A percentile compares a stretch with the other conserved stretches of the same genome.
Evolutionary conservation across 2,113 vertebrate genomes (phyloP).

Genomic region (Tychaedon coryphoeus): DNA sequence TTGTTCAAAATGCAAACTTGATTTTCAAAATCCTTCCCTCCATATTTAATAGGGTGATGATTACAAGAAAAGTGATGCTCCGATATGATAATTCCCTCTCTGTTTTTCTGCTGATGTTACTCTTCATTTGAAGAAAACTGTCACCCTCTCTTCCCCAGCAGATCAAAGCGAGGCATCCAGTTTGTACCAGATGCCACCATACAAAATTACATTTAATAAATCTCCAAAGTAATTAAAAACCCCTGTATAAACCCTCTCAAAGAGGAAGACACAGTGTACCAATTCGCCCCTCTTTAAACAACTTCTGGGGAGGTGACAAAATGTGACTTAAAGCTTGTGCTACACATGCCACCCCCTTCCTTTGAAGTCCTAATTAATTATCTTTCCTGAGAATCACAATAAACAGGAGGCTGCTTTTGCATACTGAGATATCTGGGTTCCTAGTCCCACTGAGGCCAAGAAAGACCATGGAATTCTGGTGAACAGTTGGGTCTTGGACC

Average conservation of each 20-base stretch:
- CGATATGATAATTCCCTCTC: constrained; percentile 41
- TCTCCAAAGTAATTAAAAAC: constrained; percentile 35
- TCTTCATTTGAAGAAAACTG: constrained; percentile 52
- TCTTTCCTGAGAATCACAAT: background rate
- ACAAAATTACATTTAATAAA: constrained; percentile 35
- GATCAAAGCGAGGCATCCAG: constrained; percentile 41
- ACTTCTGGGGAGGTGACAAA: background rate
- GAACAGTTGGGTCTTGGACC: background rate
- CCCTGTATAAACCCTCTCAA: background rate
- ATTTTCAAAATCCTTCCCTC: constrained; percentile 18
- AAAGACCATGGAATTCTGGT: background rate
- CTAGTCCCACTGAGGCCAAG: background rate
- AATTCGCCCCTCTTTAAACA: background rate
- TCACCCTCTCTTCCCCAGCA: constrained; percentile 12
- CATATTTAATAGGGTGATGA: constrained; percentile 25
- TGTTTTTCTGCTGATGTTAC: constrained; percentile 59
- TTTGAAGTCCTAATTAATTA: constrained; percentile 24
- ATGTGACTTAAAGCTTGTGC: background rate
- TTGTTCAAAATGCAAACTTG: constrained; percentile 23
- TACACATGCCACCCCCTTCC: background rate
- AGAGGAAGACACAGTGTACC: background rate
- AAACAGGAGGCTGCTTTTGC: background rate
- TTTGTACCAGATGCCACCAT: constrained; percentile 36
- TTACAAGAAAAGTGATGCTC: constrained; percentile 19
- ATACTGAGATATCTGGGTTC: background rate